A percentile compares a stretch with the other conserved stretches of the same genome.
Conservation (phyloP, 2,797 vertebrate species). For the Zalophus californianus region DNA sequence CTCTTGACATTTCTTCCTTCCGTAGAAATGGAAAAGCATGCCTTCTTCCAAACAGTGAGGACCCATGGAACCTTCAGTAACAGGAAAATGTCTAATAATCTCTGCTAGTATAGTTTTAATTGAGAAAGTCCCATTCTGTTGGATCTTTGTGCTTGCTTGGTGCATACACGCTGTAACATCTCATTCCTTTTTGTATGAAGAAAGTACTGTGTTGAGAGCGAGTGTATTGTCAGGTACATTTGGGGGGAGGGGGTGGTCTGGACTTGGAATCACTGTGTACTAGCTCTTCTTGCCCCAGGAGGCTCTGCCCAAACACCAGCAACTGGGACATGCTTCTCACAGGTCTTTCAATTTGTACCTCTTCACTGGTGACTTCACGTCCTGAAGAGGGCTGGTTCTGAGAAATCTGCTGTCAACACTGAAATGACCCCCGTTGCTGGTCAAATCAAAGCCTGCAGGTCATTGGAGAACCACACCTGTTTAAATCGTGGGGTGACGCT, state of each 20-base stretch:
- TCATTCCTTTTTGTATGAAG: not conserved
- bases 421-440: constrained; percentile 71
- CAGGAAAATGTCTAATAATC: no score
- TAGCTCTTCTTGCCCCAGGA: not conserved
- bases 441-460: constrained; percentile 14
- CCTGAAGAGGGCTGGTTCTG: constrained; percentile 71
- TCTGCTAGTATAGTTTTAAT: not conserved
- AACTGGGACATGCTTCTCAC: not conserved
- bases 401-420: constrained; percentile 74
- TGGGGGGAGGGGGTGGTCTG: not conserved
- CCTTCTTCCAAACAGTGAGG: not conserved
- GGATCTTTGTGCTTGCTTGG: not conserved
- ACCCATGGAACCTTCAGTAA: not conserved
- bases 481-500: constrained; percentile 29
- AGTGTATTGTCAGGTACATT: not conserved
- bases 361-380: constrained; percentile 38
- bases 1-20: not conserved
- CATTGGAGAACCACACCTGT: constrained; percentile 45
- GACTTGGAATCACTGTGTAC: not conserved
- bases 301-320: not conserved
- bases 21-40: not conserved
- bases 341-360: not conserved
- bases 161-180: not conserved
- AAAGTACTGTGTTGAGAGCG: not conserved
- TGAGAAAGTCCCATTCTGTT: not conserved